Evolutionary conservation across 2,797 vertebrate genomes (phyloP), one percentile per base, ranked within the genome.

Genomic region (Rhabdomys pumilio): DNA sequence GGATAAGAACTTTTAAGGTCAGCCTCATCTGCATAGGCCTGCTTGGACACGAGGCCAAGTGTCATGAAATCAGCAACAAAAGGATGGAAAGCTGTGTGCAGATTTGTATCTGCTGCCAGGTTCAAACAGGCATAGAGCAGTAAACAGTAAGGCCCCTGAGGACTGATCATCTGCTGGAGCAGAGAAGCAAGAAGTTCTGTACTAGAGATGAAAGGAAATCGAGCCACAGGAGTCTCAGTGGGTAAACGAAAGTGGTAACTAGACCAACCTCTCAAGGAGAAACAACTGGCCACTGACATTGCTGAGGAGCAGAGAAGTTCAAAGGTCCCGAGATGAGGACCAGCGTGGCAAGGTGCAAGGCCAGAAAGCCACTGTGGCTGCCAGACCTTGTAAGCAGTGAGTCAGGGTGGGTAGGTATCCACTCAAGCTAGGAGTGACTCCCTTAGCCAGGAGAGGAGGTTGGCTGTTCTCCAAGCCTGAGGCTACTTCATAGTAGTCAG

Each of bases 261-360:
- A 41, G 69, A 26, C 61, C 2, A 24, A 83, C 24, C 31, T n/a
- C 77, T 44, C 9, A 26, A n/a, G 65, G 34, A 29, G 8, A 9
- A 67, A 53, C 83, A 90, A 26, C 41, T 53, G 26, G 76, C 38
- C 31, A 41, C 31, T 90, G 44, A 75, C 83, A 87, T 77, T 80
- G 19, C 79, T 7, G 47, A 47, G 50, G 22, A 12, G 34, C 69
- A 34, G 31, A 38, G 14, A 38, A 47, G 72, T 34, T 20, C 55
- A 89, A 31, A 53, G 59, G 53, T 17, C 12, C 57, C 20, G 10
- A 53, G 53, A 26, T 2, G 7, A 29, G 38, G 22, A 63, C 65
- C 7, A 50, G n/a, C 11, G 2, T 61, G 65, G 24, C 29, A 15
- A 34, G 50, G 19, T 57, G 10, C 34, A 80, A 59, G 65, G 59